phyloP scores from a whole-genome alignment of 2,888 invertebrate genomes.

The Diarsia brunnea region DNA sequence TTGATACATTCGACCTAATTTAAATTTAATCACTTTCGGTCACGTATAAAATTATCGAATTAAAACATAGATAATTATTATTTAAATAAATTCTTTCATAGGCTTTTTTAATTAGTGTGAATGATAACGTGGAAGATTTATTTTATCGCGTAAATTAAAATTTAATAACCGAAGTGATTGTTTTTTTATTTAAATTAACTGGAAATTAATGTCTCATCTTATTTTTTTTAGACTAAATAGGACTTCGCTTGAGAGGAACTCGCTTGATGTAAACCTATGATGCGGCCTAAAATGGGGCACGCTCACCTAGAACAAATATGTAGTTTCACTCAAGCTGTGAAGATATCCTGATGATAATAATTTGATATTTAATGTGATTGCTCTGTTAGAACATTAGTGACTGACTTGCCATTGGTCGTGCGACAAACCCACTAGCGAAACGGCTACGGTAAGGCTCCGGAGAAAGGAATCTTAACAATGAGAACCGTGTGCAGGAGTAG shows the following conservation, averaged over 20 bases:
- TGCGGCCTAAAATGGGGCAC: not conserved
- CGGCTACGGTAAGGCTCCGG: not conserved
- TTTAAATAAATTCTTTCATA: too few relatives aligned
- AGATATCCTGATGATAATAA: not conserved
- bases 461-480: not conserved
- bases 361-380: not conserved
- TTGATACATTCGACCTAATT: not conserved
- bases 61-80: not conserved
- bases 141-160: not conserved
- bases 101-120: conserved; percentile 3
- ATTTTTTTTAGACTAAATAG: too few relatives aligned
- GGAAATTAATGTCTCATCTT: not conserved
- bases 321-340: not conserved
- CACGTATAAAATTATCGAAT: not conserved
- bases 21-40: not conserved
- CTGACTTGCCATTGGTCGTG: not conserved
- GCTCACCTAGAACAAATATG: not conserved
- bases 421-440: not conserved
- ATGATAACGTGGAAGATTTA: not conserved
- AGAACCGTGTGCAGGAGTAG: not conserved
- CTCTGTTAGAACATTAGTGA: not conserved
- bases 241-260: rapidly evolving
- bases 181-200: not conserved
- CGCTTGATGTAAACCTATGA: not conserved
- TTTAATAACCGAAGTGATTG: not conserved